These are phyloP conservation scores for Sprattus sprattus DNA, from an alignment of 2,113 vertebrate species.

Conservation along the genomic window DNA sequence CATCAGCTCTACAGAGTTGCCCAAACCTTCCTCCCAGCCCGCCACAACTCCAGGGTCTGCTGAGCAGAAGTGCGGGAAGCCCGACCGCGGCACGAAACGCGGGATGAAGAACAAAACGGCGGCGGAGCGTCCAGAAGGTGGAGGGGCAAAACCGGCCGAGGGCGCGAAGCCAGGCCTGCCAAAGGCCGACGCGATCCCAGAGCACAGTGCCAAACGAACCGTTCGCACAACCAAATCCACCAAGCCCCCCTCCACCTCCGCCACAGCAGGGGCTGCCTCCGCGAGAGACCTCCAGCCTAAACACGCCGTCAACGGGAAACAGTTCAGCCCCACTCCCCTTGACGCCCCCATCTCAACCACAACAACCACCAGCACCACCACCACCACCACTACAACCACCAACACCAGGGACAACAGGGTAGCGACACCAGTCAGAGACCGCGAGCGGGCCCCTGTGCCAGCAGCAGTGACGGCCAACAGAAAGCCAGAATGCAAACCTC, in stretches of 20 bases:
- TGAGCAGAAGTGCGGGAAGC: slow-evolving; percentile 73
- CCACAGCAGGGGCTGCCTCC: slow-evolving; percentile 19
- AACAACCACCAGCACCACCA: slow-evolving; percentile 38
- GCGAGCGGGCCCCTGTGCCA: slow-evolving; percentile 26
- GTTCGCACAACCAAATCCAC: slow-evolving; percentile 36
- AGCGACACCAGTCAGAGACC: slow-evolving; percentile 30
- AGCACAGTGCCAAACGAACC: slow-evolving; percentile 64
- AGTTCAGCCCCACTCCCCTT: background rate
- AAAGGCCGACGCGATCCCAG: slow-evolving; percentile 60
- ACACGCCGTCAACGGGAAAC: slow-evolving; percentile 37
- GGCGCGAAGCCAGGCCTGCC: background rate
- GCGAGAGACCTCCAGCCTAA: slow-evolving; percentile 31
- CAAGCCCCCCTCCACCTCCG: slow-evolving; percentile 38
- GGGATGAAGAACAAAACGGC: slow-evolving; percentile 65
- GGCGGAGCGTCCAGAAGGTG: slow-evolving; percentile 54
- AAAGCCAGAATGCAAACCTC: slow-evolving; percentile 44
- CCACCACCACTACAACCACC: slow-evolving; percentile 31
- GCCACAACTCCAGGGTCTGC: slow-evolving; percentile 44
- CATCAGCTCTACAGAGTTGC: slow-evolving; percentile 41
- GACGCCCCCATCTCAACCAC: slow-evolving; percentile 25
- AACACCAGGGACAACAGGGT: slow-evolving; percentile 44
- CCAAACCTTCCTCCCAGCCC: slow-evolving; percentile 44
- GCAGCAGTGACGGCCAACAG: slow-evolving; percentile 23
- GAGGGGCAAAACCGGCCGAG: slow-evolving; percentile 37
- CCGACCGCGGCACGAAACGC: slow-evolving; percentile 79